Evolutionary conservation across 2,797 vertebrate genomes (phyloP).

Genomic region (Urophycis tenuis): DNA sequence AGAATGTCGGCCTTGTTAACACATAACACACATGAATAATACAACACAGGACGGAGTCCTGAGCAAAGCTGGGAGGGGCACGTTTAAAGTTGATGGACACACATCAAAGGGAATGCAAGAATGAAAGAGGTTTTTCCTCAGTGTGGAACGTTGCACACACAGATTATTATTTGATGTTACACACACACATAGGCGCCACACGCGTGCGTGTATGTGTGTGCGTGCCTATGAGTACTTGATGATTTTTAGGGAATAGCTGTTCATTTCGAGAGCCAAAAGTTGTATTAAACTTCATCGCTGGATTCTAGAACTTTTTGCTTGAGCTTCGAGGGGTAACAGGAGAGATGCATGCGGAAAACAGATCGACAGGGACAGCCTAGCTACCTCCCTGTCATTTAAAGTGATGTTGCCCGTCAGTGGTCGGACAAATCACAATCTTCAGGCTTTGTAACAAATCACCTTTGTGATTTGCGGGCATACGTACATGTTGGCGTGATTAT

Average conservation of each 20-base stretch:
- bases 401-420: no score
- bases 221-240: background rate
- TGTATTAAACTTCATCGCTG: background rate
- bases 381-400: background rate
- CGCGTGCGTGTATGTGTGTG: background rate
- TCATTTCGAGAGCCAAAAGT: background rate
- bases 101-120: slow-evolving; percentile 19
- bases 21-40: slow-evolving; percentile 5
- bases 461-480: background rate
- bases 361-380: background rate
- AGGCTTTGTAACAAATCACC: no score
- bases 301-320: background rate
- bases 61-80: background rate
- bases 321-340: background rate
- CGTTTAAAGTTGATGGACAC: background rate
- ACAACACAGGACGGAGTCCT: background rate
- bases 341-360: background rate
- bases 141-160: background rate
- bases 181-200: no score
- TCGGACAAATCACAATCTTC: background rate
- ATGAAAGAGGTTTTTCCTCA: background rate
- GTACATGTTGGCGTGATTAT: background rate
- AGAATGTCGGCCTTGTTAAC: background rate
- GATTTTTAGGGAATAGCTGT: background rate
- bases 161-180: background rate